phyloP scores from a whole-genome alignment of 2,113 vertebrate genomes.

The Megaceryle maxima region DNA sequence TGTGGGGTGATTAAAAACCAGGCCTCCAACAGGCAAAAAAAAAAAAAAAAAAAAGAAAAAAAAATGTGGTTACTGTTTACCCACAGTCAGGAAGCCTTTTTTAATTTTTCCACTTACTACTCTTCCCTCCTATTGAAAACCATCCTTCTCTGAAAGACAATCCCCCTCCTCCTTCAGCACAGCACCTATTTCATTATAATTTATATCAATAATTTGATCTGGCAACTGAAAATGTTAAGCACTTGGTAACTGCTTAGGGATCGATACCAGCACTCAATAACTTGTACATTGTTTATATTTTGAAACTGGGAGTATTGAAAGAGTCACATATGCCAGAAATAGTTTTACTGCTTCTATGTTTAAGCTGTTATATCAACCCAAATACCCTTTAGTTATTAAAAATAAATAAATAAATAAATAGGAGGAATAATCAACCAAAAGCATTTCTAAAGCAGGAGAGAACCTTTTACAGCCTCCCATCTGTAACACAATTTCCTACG shows the following conservation, averaged over 20 bases:
- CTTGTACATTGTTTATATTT: constrained; percentile 16
- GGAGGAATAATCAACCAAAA: not conserved
- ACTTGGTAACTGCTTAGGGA: constrained; percentile 40
- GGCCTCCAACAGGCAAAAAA: constrained; percentile 80
- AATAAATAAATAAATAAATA: too few species aligned
- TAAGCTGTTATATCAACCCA: not conserved
- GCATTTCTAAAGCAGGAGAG: not conserved
- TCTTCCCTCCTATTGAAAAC: constrained; percentile 49
- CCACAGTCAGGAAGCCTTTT: constrained; percentile 81
- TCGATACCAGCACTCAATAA: constrained; percentile 51
- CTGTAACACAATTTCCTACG: not conserved
- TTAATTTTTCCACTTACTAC: constrained; percentile 62
- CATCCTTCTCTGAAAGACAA: not conserved
- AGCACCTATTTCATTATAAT: constrained; percentile 11
- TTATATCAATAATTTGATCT: constrained; percentile 48
- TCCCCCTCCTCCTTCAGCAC: not conserved
- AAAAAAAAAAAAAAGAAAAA: constrained; percentile 12
- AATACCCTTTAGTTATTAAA: not conserved
- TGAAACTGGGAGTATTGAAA: not conserved
- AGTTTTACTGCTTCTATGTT: not conserved
- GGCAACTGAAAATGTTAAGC: constrained; percentile 53
- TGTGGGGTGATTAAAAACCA: constrained; percentile 86
- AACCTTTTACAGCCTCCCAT: not conserved
- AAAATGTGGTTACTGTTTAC: constrained; percentile 84
- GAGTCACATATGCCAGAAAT: not conserved